Evolutionary conservation across 2,888 invertebrate species (phyloP).

Genomic region (Anaspis maculata): DNA sequence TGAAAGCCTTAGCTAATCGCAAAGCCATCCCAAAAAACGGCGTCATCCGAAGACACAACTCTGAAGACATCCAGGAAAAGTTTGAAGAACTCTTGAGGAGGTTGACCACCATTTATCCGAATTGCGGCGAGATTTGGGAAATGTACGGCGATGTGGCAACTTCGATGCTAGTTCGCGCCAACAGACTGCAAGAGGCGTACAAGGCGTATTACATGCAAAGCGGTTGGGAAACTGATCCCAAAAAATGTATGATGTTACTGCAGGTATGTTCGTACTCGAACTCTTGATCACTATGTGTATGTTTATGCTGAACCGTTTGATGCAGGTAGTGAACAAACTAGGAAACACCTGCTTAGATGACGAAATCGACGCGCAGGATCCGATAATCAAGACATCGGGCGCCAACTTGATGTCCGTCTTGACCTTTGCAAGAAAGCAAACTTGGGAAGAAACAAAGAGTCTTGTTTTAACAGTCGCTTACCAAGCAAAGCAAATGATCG

Average conservation of each 20-base stretch:
- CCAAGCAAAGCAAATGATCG: conserved; percentile 21
- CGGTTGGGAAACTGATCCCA: conserved; percentile 53
- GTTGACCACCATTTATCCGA: conserved; percentile 59
- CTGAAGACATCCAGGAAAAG: conserved; percentile 41
- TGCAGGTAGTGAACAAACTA: no score
- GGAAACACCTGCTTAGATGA: conserved; percentile 50
- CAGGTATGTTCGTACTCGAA: no score
- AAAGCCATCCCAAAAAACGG: conserved; percentile 37
- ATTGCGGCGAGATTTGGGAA: conserved; percentile 71
- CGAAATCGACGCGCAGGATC: conserved; percentile 30
- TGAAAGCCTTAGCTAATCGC: conserved; percentile 61
- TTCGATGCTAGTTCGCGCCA: conserved; percentile 51
- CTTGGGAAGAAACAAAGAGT: conserved; percentile 32
- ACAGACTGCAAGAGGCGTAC: conserved; percentile 71
- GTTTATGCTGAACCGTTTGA: no score
- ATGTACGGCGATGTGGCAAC: conserved; percentile 67
- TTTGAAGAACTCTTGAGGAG: conserved; percentile 64
- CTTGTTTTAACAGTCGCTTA: conserved; percentile 31
- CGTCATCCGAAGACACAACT: no score
- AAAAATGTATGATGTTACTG: conserved; percentile 54
- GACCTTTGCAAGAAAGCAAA: conserved; percentile 39
- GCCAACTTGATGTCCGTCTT: conserved; percentile 36
- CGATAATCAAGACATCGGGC: conserved; percentile 31
- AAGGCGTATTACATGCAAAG: conserved; percentile 56
- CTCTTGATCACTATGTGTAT: no score